Evolutionary conservation across 2,113 vertebrate species (phyloP).

Genomic region (Hyperopisus bebe): DNA sequence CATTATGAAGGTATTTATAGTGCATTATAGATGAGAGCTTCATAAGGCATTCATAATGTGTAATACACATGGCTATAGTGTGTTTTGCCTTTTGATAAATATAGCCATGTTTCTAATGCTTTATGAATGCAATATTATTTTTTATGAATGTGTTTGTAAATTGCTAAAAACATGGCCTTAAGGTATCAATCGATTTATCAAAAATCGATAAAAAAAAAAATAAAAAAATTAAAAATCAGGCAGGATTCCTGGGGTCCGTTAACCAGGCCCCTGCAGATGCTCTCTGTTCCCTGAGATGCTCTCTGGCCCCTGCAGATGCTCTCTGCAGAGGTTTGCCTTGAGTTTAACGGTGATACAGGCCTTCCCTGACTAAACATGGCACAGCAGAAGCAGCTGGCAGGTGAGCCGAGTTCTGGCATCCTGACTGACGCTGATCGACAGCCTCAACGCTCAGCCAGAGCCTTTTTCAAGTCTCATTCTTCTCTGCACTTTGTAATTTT

Average conservation of each 20-base stretch:
- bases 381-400: neutral
- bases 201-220: neutral
- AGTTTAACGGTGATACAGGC: neutral
- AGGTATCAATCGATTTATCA: too few species aligned
- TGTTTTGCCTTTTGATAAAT: too few species aligned
- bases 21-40: too few species aligned
- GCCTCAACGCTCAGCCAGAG: neutral
- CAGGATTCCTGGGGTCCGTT: neutral
- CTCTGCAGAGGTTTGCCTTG: neutral
- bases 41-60: too few species aligned
- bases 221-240: neutral
- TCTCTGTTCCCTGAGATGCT: too few species aligned
- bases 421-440: neutral
- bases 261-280: neutral
- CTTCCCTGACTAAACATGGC: neutral
- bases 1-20: too few species aligned
- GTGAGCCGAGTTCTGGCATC: neutral
- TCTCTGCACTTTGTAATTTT: neutral
- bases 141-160: too few species aligned
- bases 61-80: too few species aligned
- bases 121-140: too few species aligned
- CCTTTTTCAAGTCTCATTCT: neutral
- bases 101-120: too few species aligned
- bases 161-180: too few species aligned
- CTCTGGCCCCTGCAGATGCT: neutral